Base-by-base conservation (phyloP, 2,797 vertebrate species). In the Danio kyathit region DNA sequence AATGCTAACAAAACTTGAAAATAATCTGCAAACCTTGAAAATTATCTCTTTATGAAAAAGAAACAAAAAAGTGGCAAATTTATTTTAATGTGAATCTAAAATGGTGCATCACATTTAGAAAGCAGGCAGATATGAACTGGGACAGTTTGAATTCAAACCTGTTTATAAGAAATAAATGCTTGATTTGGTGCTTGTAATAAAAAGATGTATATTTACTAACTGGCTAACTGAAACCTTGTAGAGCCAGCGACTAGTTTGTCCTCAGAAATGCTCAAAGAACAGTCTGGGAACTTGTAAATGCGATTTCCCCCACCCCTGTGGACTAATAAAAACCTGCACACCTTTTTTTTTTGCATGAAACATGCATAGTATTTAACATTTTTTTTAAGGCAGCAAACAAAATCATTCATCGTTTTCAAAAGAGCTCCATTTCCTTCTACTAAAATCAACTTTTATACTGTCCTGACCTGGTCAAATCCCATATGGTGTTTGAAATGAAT, bases 401-500 rank as follows among this genome's bases (percentile, higher is more conserved):
- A 63, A 73, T 80, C 43, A 46, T 56, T 64, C 48, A 63, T 61
- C 2, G 19, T 61, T 63, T 64, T 38, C 21, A 46, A 56, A 52
- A 29, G 63, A 54, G 56, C 46, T 52, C 13, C 46, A 52, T 71
- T 79, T 43, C 9, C 74, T 13, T 61, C 14, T 43, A 38, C 21
- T 61, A 43, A 70, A 52, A 61, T 64, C 9, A 56, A 72, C 67
- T 71, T 72, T 64, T 54, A 72, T 54, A 73, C 40, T 65, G 48
- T 80, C 57, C 38, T 61, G 78, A 64, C 40, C 78, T 72, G 59
- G 78, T 73, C 78, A 80, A 56, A 73, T 56, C n/a, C 79, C 79
- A 80, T 74, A 80, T 74, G 79, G 61, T 74, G 61, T 74, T 80
- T 80, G n/a, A 80, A 80, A 80, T 74, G 4, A 80, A 80, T 74